Evolutionary conservation across 2,113 vertebrate species (phyloP).

Genomic region (Uria lomvia): DNA sequence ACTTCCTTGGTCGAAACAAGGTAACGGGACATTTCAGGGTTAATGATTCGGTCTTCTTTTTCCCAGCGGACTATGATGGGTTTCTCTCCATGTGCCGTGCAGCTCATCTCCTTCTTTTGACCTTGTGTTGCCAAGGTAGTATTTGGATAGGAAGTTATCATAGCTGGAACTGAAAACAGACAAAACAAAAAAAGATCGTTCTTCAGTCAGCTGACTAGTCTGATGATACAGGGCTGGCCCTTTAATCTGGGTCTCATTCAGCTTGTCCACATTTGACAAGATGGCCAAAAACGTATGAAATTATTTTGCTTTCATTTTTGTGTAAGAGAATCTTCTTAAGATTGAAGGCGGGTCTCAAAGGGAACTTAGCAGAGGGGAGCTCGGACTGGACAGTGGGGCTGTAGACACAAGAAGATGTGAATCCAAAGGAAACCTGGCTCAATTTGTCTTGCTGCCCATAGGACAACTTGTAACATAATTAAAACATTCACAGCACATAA

Average conservation of each 20-base stretch:
- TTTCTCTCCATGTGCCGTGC: conserved; percentile 93
- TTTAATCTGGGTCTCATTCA: neutral
- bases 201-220: neutral
- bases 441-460: neutral
- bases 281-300: neutral
- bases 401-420: neutral
- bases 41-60: conserved; percentile 97
- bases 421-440: neutral
- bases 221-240: neutral
- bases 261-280: neutral
- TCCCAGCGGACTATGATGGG: conserved; percentile 99
- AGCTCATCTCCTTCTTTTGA: conserved; percentile 96
- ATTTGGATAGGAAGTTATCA: conserved; percentile 98
- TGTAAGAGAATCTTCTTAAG: neutral
- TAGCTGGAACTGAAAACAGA: conserved; percentile 88
- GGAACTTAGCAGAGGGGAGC: neutral
- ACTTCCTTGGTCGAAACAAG: conserved; percentile 93
- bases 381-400: neutral
- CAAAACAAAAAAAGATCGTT: neutral
- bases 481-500: neutral
- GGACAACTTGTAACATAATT: neutral
- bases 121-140: conserved; percentile 96
- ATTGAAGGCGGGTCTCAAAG: neutral
- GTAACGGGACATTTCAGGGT: conserved; percentile 95
- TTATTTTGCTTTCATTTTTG: neutral